These are phyloP conservation scores for Rhynchopsitta pachyrhyncha DNA, from an alignment of 2,113 vertebrate genomes.

Conservation along the genomic window DNA sequence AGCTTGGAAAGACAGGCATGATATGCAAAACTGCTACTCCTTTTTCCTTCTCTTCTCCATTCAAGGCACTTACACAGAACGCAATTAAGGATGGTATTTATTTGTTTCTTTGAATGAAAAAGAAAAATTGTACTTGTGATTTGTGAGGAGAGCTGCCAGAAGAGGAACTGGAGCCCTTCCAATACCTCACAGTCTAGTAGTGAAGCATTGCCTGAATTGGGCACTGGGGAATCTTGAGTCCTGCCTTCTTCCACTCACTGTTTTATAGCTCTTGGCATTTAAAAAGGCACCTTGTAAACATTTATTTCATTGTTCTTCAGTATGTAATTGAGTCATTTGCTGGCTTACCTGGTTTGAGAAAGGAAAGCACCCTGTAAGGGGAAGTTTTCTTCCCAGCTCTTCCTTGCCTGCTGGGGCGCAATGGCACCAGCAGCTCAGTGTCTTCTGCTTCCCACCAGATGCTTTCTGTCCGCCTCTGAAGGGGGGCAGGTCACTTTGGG, in stretches of 20 bases:
- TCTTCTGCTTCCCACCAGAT: not conserved
- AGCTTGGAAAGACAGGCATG: not conserved
- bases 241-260: constrained; percentile 52
- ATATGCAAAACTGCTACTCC: not conserved
- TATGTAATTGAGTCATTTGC: constrained; percentile 45
- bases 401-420: not conserved
- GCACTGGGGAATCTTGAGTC: constrained; percentile 23
- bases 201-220: constrained; percentile 60
- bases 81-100: constrained; percentile 25
- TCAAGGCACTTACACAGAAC: not conserved
- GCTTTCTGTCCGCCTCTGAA: not conserved
- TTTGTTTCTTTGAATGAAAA: constrained; percentile 53
- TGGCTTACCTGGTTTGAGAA: constrained; percentile 35
- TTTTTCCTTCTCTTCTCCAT: not conserved
- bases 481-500: not conserved
- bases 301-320: constrained; percentile 50
- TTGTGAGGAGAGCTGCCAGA: constrained; percentile 39
- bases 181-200: constrained; percentile 62
- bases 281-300: constrained; percentile 55
- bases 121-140: constrained; percentile 54
- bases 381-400: not conserved
- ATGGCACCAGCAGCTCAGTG: not conserved
- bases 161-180: constrained; percentile 41
- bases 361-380: constrained; percentile 48
- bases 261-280: constrained; percentile 50